These are phyloP conservation scores for Elephas maximus DNA, from an alignment of 2,113 vertebrate genomes.

Conservation along the genomic window DNA sequence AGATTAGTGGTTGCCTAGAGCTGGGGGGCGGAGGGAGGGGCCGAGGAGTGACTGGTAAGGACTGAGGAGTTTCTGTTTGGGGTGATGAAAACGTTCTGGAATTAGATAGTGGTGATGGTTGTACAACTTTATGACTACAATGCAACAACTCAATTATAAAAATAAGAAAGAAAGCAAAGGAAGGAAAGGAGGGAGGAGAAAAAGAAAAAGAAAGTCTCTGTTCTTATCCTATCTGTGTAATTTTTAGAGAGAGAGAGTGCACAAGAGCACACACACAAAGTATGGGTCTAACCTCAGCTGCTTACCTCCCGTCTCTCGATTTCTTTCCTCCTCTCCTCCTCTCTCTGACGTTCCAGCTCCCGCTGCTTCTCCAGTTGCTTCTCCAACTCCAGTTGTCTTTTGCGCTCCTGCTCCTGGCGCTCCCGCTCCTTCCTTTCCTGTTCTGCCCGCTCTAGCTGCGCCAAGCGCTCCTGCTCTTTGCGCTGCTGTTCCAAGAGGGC, in stretches of 20 bases:
- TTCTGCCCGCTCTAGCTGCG: constrained; percentile 95
- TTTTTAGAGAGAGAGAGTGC: not conserved
- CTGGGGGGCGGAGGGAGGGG: rapidly evolving
- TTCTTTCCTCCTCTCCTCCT: constrained; percentile 95
- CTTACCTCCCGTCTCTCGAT: constrained; percentile 95
- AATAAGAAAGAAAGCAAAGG: too few species aligned
- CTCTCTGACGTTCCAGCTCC: constrained; percentile 90
- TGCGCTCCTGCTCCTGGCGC: constrained; percentile 96
- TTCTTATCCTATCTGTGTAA: rapidly evolving
- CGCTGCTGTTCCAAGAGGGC: constrained; percentile 97
- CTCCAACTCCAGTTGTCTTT: constrained; percentile 95
- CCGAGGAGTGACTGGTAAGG: not conserved
- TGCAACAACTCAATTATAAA: not conserved
- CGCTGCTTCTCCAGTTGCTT: constrained; percentile 95
- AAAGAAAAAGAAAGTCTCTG: not conserved
- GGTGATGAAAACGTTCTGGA: not conserved
- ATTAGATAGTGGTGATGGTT: rapidly evolving
- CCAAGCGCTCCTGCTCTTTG: constrained; percentile 97
- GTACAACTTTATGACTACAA: not conserved
- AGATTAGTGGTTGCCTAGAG: too few species aligned
- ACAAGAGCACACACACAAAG: rapidly evolving
- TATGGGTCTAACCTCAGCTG: rapidly evolving
- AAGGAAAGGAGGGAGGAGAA: too few species aligned
- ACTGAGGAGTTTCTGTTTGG: not conserved
- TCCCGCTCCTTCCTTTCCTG: constrained; percentile 96